Base-by-base conservation (phyloP, 2,113 vertebrate genomes). In the Eudorcas thomsonii region DNA sequence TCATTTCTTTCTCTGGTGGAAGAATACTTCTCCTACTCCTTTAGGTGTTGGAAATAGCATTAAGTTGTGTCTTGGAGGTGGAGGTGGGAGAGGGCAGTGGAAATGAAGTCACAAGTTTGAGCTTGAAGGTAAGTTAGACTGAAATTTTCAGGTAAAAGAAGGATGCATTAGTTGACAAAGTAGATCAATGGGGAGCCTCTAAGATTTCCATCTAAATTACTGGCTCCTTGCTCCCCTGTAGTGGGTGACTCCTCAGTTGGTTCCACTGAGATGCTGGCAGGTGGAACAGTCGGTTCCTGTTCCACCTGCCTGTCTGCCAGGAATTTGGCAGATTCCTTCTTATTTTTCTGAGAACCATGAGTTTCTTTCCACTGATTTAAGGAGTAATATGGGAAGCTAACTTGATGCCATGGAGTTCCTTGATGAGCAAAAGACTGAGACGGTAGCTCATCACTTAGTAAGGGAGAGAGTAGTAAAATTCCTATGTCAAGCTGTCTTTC, bases 81-180 rank as follows among this genome's bases (percentile, higher is more conserved):
- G 50, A 83, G 6, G 6, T 64, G 16, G n/a, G 50, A 83, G 62
- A 74, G 6, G 17, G 21, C 19, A 48, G 43, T n/a, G 48, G 60
- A 92, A 92, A 88, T 39, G 45, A 48, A 87, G 43, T 2, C 54
- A 48, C 21, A 33, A 12, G 19, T 17, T 84, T 94, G 45, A 16
- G 19, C 50, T 52, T 80, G 33, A 97, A n/a, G 26, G 21, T 74
- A 50, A 52, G 13, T 78, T 80, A 89, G 33, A 82, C 74, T 84
- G 87, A 90, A 92, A 23, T 26, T 92, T 90, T 90, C n/a, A 88
- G 60, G 21, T 28, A 95, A 36, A 57, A 43, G 39, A 74, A 5
- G 7, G 78, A 23, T 86, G 19, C 25, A 3, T 43, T 52, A 33
- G 14, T 60, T 94, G 16, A 90, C n/a, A 1, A 23, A 28, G 2